Evolutionary conservation across 2,797 vertebrate species (phyloP).

Genomic region (Vireo griseus): DNA sequence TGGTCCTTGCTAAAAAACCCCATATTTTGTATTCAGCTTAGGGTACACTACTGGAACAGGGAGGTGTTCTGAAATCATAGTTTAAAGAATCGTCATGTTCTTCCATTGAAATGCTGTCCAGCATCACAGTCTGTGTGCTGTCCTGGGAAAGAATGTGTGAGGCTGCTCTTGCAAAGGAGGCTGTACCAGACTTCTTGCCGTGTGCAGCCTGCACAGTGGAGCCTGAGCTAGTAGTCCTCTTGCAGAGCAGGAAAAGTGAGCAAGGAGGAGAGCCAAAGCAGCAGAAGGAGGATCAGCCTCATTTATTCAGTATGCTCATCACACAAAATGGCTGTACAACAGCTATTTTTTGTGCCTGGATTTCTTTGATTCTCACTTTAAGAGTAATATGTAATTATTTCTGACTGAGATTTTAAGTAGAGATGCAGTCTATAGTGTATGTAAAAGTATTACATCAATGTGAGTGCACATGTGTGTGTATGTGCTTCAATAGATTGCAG

Average conservation of each 20-base stretch:
- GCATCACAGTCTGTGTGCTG: background rate
- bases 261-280: background rate
- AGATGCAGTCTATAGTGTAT: background rate
- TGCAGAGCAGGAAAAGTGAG: background rate
- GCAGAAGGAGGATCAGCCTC: background rate
- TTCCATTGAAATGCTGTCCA: background rate
- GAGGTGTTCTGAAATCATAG: background rate
- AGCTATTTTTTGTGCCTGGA: background rate
- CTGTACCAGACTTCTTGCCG: background rate
- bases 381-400: conserved; percentile 31
- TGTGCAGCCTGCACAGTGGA: background rate
- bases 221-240: background rate
- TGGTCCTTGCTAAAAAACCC: background rate
- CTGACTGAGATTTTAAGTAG: background rate
- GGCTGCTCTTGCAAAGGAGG: background rate
- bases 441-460: background rate
- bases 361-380: background rate
- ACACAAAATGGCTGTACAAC: conserved; percentile 19
- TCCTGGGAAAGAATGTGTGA: background rate
- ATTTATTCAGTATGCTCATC: background rate
- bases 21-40: background rate
- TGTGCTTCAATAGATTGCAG: background rate
- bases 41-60: background rate
- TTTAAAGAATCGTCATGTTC: background rate
- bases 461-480: background rate